These are phyloP conservation scores for Saccostrea cuccullata DNA, from an alignment of 1,140 invertebrate genomes.

Conservation along the genomic window DNA sequence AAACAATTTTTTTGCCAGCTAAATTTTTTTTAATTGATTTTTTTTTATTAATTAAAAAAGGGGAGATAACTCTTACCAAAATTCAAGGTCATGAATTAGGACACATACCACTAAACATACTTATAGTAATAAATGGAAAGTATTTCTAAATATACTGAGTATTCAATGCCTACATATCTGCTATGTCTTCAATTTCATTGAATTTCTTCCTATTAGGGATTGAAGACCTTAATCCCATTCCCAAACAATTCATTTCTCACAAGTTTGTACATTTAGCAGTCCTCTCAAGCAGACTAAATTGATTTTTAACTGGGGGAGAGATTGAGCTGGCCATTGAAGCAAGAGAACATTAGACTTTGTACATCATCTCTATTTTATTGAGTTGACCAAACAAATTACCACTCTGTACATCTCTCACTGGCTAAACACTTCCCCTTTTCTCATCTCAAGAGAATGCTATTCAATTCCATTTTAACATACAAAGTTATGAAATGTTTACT, in stretches of 20 bases:
- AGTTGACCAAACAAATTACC: conserved; percentile 5
- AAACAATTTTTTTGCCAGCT: no score
- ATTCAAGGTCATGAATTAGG: no score
- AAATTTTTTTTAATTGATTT: no score
- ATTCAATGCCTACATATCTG: no score
- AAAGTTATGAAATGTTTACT: not conserved
- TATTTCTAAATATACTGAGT: no score
- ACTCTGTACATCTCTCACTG: not conserved
- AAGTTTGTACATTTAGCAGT: conserved; percentile 25
- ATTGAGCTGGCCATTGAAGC: conserved; percentile 10
- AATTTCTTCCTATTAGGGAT: no score
- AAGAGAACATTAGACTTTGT: not conserved
- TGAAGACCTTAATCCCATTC: not conserved
- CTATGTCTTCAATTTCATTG: no score
- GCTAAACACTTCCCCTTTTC: not conserved
- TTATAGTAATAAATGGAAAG: no score
- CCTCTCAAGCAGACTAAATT: not conserved
- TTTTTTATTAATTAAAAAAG: no score
- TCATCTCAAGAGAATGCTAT: not conserved
- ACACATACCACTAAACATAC: no score
- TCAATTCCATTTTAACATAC: not conserved
- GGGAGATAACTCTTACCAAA: no score
- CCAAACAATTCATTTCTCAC: conserved; percentile 3
- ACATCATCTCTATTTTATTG: not conserved
- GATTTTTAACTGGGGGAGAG: conserved; percentile 13